Conservation (phyloP, 2,797 vertebrate species). For the Rhinella marina region DNA sequence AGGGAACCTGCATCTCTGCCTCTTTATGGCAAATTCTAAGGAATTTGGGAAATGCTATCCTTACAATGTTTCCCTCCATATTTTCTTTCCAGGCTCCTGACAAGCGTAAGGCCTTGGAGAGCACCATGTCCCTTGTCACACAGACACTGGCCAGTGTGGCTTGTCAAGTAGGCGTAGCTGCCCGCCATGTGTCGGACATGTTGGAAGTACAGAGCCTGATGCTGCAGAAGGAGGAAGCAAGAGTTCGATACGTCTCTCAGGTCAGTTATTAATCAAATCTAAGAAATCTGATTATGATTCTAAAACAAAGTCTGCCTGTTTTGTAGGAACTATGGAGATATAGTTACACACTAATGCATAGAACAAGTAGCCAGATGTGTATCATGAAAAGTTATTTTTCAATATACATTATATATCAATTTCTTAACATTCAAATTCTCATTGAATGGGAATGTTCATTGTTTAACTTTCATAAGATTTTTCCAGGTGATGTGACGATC, state of each 20-base stretch:
- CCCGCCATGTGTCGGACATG: constrained; percentile 24
- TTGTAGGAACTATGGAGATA: not conserved
- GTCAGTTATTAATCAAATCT: constrained; percentile 4
- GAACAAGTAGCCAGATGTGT: not conserved
- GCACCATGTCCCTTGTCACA: constrained; percentile 84
- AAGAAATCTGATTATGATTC: not conserved
- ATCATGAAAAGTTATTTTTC: not conserved
- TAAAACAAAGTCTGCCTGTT: not conserved
- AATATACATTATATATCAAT: not conserved
- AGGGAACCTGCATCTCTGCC: too few species aligned
- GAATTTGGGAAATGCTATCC: too few species aligned
- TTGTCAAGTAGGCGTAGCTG: constrained; percentile 79
- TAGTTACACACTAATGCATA: not conserved
- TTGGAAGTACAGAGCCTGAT: constrained; percentile 43
- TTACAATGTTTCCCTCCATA: not conserved
- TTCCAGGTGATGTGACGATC: too few species aligned
- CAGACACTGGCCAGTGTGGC: constrained; percentile 92
- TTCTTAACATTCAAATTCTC: not conserved
- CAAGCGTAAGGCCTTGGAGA: constrained; percentile 80
- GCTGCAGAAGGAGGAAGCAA: constrained; percentile 37
- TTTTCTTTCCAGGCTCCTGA: constrained; percentile 77
- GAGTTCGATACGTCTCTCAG: constrained; percentile 35
- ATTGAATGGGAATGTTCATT: not conserved
- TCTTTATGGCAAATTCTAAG: too few species aligned
- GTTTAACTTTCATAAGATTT: not conserved